Evolutionary conservation across 2,888 invertebrate species (phyloP).

Genomic region (Callyntrura guangdongensis): DNA sequence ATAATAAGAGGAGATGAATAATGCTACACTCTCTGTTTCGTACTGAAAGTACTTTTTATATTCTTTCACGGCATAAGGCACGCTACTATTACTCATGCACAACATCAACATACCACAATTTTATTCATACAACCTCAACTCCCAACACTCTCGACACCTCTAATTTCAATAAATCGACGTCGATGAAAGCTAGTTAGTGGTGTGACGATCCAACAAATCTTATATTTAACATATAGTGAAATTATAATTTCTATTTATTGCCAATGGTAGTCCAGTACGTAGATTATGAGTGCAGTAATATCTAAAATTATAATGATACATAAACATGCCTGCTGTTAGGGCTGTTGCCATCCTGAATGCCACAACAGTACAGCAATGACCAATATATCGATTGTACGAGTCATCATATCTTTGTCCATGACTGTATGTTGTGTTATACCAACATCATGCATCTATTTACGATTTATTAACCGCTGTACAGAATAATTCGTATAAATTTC

Average conservation of each 20-base stretch:
- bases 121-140: no score
- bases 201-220: no score
- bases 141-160: no score
- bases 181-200: no score
- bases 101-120: no score
- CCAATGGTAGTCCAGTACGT: neutral
- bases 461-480: conserved; percentile 44
- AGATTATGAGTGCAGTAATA: neutral
- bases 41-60: no score
- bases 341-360: neutral
- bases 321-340: neutral
- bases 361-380: neutral
- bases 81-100: no score
- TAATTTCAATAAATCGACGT: no score
- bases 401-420: neutral
- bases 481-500: no score
- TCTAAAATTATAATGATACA: neutral
- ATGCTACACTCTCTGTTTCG: no score
- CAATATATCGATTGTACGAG: neutral
- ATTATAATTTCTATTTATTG: neutral
- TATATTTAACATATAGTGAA: neutral
- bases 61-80: no score
- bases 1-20: no score
- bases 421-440: neutral
- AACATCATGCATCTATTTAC: conserved; percentile 1